Evolutionary conservation across 2,113 vertebrate genomes (phyloP).

Genomic region (Colossoma macropomum): DNA sequence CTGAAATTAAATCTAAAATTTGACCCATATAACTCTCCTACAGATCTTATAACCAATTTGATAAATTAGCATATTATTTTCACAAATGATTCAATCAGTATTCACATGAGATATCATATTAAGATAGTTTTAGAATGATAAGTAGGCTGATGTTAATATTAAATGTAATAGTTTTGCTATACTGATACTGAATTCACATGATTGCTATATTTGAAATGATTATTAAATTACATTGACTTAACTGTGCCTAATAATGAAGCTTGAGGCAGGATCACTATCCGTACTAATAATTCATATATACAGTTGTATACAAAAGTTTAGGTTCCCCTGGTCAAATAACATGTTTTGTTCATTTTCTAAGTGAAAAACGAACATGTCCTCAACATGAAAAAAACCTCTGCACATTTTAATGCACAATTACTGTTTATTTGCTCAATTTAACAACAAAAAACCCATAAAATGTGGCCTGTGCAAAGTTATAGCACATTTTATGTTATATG

Average conservation of each 20-base stretch:
- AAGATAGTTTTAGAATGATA: not conserved
- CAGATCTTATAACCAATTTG: not conserved
- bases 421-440: too few species aligned
- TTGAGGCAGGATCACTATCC: not conserved
- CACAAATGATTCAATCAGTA: constrained; percentile 1
- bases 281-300: not conserved
- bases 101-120: not conserved
- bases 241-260: not conserved
- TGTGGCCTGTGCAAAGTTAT: too few species aligned
- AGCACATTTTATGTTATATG: too few species aligned
- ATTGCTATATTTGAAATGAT: constrained; percentile 19
- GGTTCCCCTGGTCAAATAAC: too few species aligned
- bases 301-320: too few species aligned
- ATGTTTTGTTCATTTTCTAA: too few species aligned
- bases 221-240: not conserved
- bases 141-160: not conserved
- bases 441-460: too few species aligned
- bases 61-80: not conserved
- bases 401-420: too few species aligned
- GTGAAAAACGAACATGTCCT: too few species aligned
- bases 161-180: not conserved
- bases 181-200: not conserved
- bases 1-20: constrained; percentile 19
- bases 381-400: too few species aligned
- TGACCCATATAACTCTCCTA: not conserved